Evolutionary conservation across 2,113 vertebrate genomes (phyloP).

Genomic region (Pholis gunnellus): DNA sequence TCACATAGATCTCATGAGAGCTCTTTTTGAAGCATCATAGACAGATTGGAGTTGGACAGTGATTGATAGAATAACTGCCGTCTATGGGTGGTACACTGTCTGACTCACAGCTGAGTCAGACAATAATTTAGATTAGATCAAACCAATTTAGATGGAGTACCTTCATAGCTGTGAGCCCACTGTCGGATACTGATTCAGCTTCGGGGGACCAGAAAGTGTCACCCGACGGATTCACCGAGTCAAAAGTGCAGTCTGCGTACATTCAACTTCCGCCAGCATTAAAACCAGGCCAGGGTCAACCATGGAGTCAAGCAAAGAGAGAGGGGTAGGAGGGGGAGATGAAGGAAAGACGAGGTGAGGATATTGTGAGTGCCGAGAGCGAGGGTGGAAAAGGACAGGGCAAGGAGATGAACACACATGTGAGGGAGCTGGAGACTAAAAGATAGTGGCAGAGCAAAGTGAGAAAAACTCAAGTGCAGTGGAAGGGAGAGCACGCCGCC

Average conservation of each 20-base stretch:
- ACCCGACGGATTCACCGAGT: background rate
- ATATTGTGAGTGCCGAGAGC: background rate
- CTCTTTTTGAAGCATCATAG: background rate
- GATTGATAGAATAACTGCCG: conserved; percentile 14
- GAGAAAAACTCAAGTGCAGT: conserved; percentile 12
- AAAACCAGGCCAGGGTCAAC: background rate
- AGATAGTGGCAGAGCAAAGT: conserved; percentile 42
- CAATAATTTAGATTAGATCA: background rate
- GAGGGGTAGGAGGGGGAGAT: background rate
- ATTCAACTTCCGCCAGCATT: conserved; percentile 2
- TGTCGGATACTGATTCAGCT: conserved; percentile 1
- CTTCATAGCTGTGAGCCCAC: background rate
- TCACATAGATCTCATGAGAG: background rate
- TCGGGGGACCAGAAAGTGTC: background rate
- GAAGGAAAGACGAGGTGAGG: conserved; percentile 13
- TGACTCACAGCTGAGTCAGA: conserved; percentile 11
- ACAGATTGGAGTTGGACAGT: background rate
- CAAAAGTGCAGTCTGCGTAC: background rate
- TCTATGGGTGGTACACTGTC: background rate
- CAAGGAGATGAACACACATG: conserved; percentile 47
- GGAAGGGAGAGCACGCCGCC: background rate
- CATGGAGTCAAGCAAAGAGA: conserved; percentile 14
- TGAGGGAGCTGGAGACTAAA: conserved; percentile 46
- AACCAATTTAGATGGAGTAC: conserved; percentile 3
- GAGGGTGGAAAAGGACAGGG: conserved; percentile 22